A percentile compares a stretch with the other conserved stretches of the same genome.
Evolutionary conservation across 2,797 vertebrate genomes (phyloP).

Genomic region (Sciaenops ocellatus): DNA sequence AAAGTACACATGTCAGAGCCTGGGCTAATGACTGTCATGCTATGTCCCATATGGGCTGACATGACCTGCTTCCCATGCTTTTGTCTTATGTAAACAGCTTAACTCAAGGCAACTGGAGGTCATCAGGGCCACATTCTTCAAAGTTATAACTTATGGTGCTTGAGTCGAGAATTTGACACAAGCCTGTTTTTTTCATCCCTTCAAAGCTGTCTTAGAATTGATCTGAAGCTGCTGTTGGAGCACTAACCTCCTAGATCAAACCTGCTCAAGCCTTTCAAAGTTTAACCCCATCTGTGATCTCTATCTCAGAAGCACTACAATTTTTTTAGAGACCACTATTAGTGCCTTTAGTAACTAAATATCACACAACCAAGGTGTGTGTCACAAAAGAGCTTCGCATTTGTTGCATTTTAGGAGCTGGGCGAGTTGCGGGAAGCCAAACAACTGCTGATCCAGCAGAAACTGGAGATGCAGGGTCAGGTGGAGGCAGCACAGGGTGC

Average conservation of each 20-base stretch:
- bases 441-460: conserved; percentile 96
- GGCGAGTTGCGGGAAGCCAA: conserved; percentile 92
- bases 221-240: conserved; percentile 10
- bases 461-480: conserved; percentile 92
- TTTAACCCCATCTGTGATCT: neutral
- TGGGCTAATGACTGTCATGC: neutral
- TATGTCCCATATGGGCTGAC: neutral
- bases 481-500: conserved; percentile 83
- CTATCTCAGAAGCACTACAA: neutral
- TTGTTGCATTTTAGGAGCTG: conserved; percentile 85
- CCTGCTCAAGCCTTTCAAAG: neutral
- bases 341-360: neutral
- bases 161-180: conserved; percentile 23
- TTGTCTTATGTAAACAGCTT: conserved; percentile 54
- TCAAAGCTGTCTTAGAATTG: conserved; percentile 11
- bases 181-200: conserved; percentile 14
- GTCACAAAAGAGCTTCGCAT: neutral
- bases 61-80: conserved; percentile 27
- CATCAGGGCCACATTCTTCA: conserved; percentile 40
- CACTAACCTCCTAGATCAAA: neutral
- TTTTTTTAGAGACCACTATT: neutral
- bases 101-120: conserved; percentile 23
- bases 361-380: neutral
- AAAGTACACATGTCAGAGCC: neutral
- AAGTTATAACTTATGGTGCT: neutral